phyloP scores from a whole-genome alignment of 2,113 vertebrate genomes.

The Oreochromis tanganicae region DNA sequence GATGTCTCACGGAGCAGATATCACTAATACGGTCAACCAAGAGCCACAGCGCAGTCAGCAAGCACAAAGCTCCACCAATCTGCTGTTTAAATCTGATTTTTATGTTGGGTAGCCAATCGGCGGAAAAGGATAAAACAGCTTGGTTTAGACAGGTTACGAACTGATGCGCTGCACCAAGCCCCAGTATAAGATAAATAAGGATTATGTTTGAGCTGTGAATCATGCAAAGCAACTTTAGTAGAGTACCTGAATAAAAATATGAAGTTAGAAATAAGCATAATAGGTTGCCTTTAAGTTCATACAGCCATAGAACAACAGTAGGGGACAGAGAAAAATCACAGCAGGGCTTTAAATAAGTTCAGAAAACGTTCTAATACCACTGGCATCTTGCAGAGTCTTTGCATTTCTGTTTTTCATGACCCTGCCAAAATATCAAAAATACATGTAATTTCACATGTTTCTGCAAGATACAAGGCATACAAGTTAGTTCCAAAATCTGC shows the following conservation, averaged over 20 bases:
- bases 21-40: neutral
- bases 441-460: slow-evolving; percentile 1
- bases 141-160: neutral
- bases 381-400: slow-evolving; percentile 3
- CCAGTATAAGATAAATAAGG: neutral
- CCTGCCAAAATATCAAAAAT: slow-evolving; percentile 36
- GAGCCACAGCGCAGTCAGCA: neutral
- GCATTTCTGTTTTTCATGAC: neutral
- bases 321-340: slow-evolving; percentile 11
- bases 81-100: neutral
- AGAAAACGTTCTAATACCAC: neutral
- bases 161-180: neutral
- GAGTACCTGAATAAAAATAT: neutral
- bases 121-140: neutral
- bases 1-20: neutral
- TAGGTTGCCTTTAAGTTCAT: neutral
- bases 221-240: neutral
- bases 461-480: slow-evolving; percentile 10
- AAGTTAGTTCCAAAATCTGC: neutral
- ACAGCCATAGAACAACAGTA: neutral
- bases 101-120: neutral
- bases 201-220: neutral
- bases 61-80: neutral
- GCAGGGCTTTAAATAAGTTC: neutral
- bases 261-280: neutral